Conservation (phyloP, 2,113 vertebrate species). For the Coreoperca whiteheadi region DNA sequence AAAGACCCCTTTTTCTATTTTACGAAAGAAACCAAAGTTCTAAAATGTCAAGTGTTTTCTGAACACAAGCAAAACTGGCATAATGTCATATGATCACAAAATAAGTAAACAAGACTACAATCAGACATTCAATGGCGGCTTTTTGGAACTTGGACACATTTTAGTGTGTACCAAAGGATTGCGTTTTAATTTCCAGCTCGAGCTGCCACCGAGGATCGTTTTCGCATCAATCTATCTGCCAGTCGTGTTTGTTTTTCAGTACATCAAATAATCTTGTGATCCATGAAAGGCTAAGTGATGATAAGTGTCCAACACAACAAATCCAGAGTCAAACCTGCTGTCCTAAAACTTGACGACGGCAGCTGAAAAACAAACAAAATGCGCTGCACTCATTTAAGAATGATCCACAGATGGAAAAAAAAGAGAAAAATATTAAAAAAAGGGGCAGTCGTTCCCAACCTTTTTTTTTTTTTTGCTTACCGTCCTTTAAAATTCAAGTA, state of each 20-base stretch:
- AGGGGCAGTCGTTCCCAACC: no score
- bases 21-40: not conserved
- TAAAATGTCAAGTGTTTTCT: not conserved
- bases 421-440: no score
- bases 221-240: not conserved
- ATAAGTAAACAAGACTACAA: not conserved
- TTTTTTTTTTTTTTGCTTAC: no score
- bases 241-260: no score
- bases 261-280: not conserved
- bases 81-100: not conserved
- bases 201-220: not conserved
- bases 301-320: not conserved
- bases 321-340: no score
- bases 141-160: no score
- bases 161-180: not conserved
- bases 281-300: not conserved
- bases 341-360: not conserved
- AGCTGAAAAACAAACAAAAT: not conserved
- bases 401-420: no score
- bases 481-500: no score
- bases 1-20: not conserved
- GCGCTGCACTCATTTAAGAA: no score
- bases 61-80: not conserved
- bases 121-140: not conserved
- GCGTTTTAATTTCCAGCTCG: not conserved